Percentiles rank a stretch among this genome's conserved stretches.
Evolutionary conservation across 2,797 vertebrate genomes (phyloP).

Genomic region (Enteromius paludinosus): DNA sequence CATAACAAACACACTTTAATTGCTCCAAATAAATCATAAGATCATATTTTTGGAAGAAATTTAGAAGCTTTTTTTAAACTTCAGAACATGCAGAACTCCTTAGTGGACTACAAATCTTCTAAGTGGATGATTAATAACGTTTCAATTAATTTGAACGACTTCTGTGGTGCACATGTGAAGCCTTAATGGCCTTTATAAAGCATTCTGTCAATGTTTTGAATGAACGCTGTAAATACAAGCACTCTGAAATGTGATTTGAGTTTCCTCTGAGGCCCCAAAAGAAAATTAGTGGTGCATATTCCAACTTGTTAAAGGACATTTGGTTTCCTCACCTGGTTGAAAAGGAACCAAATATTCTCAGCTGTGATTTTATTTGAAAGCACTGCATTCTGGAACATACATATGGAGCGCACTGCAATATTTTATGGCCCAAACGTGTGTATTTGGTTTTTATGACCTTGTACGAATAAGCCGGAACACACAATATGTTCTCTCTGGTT

Average conservation of each 20-base stretch:
- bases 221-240: constrained; percentile 15
- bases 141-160: not conserved
- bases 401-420: not conserved
- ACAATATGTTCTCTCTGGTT: constrained; percentile 7
- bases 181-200: not conserved
- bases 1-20: not conserved
- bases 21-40: constrained; percentile 2
- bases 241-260: constrained; percentile 14
- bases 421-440: not conserved
- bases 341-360: constrained; percentile 3
- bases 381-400: not conserved
- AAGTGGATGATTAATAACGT: not conserved
- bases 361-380: constrained; percentile 12
- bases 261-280: not conserved
- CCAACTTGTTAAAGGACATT: not conserved
- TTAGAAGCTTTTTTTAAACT: not conserved
- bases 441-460: constrained; percentile 16
- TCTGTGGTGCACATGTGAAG: not conserved
- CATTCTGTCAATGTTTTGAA: constrained; percentile 1
- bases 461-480: not conserved
- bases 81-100: constrained; percentile 10
- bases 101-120: constrained; percentile 13
- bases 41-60: not conserved
- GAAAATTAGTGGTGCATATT: not conserved
- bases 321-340: constrained; percentile 15